A percentile compares a stretch with the other conserved stretches of the same genome.
phyloP scores from a whole-genome alignment of 2,888 invertebrate genomes.

The Argynnis bischoffii region DNA sequence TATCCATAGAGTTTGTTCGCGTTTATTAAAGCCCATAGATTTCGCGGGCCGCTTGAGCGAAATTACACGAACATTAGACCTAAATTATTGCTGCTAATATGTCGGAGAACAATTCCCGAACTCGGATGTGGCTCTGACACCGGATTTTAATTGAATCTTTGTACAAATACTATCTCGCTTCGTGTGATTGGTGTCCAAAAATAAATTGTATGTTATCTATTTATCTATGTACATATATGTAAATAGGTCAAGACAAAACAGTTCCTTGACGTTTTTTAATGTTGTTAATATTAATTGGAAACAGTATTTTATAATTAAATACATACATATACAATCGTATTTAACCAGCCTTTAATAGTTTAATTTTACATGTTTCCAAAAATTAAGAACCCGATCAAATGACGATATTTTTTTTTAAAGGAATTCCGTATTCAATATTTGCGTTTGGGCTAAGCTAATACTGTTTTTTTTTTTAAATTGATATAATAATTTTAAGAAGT shows the following conservation, averaged over 20 bases:
- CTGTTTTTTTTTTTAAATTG: too few species aligned
- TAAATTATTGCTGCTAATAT: conserved; percentile 79
- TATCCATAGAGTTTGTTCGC: conserved; percentile 69
- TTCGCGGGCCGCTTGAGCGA: conserved; percentile 65
- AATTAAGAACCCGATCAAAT: too few species aligned
- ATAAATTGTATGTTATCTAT: not conserved
- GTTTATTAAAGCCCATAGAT: conserved; percentile 81
- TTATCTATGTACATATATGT: not conserved
- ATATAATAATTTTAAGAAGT: too few species aligned
- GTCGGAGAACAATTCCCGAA: conserved; percentile 60
- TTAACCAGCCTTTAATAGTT: too few species aligned
- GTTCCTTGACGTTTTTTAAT: too few species aligned
- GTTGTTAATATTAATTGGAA: too few species aligned
- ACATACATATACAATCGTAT: too few species aligned
- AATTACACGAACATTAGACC: conserved; percentile 75
- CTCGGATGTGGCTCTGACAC: conserved; percentile 51
- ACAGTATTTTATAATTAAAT: too few species aligned
- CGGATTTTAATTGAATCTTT: conserved; percentile 51
- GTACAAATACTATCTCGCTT: conserved; percentile 29
- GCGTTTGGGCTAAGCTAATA: too few species aligned
- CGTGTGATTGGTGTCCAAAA: conserved; percentile 5
- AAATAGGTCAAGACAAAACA: not conserved
- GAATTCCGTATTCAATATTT: too few species aligned
- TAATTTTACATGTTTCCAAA: too few species aligned
- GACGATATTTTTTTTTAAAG: too few species aligned